phyloP scores from a whole-genome alignment of 2,888 invertebrate genomes.

The Xestia rhomboidea region DNA sequence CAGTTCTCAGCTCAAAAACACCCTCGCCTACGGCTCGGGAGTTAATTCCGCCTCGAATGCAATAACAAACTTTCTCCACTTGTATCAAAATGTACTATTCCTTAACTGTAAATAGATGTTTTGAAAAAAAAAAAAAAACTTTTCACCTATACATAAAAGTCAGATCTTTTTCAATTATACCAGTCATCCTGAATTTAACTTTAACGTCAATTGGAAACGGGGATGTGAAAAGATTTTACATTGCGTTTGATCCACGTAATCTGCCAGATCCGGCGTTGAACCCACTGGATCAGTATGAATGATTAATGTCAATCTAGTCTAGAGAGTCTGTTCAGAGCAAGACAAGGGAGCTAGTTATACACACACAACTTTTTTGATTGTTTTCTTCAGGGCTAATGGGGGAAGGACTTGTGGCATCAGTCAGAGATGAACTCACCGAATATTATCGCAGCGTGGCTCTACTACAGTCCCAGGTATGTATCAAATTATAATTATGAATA shows the following conservation, averaged over 20 bases:
- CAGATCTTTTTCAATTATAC: not conserved
- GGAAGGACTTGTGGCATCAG: constrained; percentile 95
- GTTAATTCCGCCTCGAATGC: no score
- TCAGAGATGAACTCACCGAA: constrained; percentile 96
- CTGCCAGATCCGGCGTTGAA: not conserved
- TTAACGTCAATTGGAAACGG: not conserved
- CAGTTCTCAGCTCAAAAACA: no score
- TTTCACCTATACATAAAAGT: not conserved
- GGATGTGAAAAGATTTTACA: not conserved
- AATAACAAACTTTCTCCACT: no score
- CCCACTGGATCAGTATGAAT: not conserved
- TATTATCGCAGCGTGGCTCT: constrained; percentile 97
- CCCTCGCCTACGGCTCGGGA: no score
- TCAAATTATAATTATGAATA: not conserved
- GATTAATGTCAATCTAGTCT: no score
- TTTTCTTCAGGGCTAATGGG: constrained; percentile 92
- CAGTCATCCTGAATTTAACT: not conserved
- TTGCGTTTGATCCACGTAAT: not conserved
- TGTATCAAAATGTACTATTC: no score
- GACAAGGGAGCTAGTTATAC: not conserved
- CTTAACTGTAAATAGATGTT: not conserved
- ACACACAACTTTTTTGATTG: not conserved
- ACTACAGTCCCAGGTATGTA: constrained; percentile 94
- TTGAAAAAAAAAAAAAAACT: no score
- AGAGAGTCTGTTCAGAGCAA: not conserved